These are phyloP conservation scores for Acanthococcus lagerstroemiae DNA, from an alignment of 2,888 invertebrate species.

Conservation along the genomic window DNA sequence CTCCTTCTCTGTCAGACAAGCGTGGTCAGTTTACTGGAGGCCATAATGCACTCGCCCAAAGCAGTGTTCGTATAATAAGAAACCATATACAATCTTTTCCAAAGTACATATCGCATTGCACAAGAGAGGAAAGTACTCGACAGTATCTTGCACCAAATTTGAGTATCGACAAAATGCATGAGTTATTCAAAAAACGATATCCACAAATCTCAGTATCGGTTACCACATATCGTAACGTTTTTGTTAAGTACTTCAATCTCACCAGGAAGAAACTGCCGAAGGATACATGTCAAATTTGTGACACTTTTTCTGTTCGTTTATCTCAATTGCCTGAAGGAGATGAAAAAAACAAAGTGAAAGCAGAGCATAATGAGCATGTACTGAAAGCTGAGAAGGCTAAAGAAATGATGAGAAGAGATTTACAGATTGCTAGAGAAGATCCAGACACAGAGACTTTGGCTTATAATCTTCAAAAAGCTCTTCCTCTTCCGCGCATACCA, in stretches of 20 bases:
- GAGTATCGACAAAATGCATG: background rate
- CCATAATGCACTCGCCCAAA: background rate
- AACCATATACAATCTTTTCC: background rate
- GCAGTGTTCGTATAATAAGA: background rate
- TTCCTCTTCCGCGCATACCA: constrained; percentile 36
- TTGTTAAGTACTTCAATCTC: background rate
- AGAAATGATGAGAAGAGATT: background rate
- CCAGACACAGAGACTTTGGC: constrained; percentile 8
- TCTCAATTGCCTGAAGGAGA: background rate
- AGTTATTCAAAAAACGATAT: background rate
- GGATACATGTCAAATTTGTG: background rate
- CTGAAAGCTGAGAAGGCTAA: background rate
- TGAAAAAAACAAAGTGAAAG: background rate
- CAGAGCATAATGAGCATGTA: background rate
- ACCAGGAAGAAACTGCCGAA: background rate
- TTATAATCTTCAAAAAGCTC: constrained; percentile 37
- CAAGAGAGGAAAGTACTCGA: background rate
- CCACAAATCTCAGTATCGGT: background rate
- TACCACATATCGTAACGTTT: background rate
- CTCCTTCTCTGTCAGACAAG: background rate
- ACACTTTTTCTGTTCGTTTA: background rate
- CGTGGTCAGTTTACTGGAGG: background rate
- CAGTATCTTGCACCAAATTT: background rate
- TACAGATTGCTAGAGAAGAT: constrained; percentile 6
- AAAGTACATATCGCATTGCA: background rate